Percentiles rank a stretch among this genome's conserved stretches.
Evolutionary conservation across 2,888 invertebrate species (phyloP).

Genomic region (Cephus rjabovi): DNA sequence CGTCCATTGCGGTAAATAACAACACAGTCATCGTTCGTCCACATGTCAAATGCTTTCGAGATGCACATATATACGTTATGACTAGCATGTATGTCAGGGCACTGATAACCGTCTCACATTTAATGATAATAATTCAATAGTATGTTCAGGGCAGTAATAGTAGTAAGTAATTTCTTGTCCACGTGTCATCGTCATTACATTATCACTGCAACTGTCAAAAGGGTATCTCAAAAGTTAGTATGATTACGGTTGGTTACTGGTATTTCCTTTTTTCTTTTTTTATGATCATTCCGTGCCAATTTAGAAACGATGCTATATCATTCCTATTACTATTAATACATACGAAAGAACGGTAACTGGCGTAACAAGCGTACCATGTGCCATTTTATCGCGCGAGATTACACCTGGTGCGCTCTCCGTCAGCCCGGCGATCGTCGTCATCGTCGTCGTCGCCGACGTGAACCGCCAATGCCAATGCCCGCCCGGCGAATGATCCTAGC

Average conservation of each 20-base stretch:
- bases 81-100: background rate
- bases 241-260: background rate
- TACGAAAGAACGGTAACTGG: background rate
- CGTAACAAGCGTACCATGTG: background rate
- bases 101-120: background rate
- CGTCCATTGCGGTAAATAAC: background rate
- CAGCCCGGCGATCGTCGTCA: background rate
- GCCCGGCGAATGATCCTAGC: constrained; percentile 20
- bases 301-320: background rate
- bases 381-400: background rate
- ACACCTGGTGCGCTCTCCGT: background rate
- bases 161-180: background rate
- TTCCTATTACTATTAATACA: background rate
- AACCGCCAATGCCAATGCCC: constrained; percentile 22
- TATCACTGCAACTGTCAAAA: background rate
- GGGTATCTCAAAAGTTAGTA: background rate
- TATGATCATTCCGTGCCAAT: background rate
- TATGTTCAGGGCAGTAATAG: background rate
- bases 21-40: background rate
- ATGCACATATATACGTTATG: background rate
- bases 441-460: background rate
- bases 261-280: background rate
- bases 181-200: background rate
- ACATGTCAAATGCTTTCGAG: background rate
- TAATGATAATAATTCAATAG: background rate